A percentile compares a stretch with the other conserved stretches of the same genome.
Evolutionary conservation across 2,113 vertebrate species (phyloP).

Genomic region (Tympanuchus pallidicinctus): DNA sequence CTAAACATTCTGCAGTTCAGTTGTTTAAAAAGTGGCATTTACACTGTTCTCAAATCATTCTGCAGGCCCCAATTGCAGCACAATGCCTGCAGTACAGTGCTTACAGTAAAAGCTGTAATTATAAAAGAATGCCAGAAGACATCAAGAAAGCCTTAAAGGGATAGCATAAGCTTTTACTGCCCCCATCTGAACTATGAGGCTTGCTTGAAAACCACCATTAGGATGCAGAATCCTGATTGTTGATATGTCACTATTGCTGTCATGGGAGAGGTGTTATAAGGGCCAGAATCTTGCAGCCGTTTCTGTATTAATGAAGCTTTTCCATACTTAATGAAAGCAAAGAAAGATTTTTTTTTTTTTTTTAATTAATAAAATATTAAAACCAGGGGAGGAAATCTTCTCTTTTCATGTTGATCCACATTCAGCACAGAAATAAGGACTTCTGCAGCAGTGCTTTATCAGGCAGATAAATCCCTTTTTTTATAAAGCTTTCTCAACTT

Average conservation of each 20-base stretch:
- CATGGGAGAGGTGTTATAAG: conserved; percentile 66
- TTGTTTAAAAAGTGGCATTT: conserved; percentile 49
- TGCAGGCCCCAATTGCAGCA: conserved; percentile 19
- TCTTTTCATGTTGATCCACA: conserved; percentile 29
- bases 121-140: conserved; percentile 67
- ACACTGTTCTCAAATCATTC: conserved; percentile 32
- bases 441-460: conserved; percentile 47
- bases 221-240: conserved; percentile 75
- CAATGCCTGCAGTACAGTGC: conserved; percentile 52
- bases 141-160: conserved; percentile 73
- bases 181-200: conserved; percentile 76
- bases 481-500: not conserved
- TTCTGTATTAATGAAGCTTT: conserved; percentile 76
- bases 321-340: conserved; percentile 75
- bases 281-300: conserved; percentile 57
- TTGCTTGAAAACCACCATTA: conserved; percentile 78
- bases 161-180: conserved; percentile 76
- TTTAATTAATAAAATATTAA: conserved; percentile 79
- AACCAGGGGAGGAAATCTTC: conserved; percentile 47
- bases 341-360: conserved; percentile 50
- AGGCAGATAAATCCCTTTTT: conserved; percentile 27
- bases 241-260: conserved; percentile 74
- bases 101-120: conserved; percentile 75
- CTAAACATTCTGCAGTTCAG: conserved; percentile 47
- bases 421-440: conserved; percentile 47